Evolutionary conservation across 2,888 invertebrate species (phyloP).

Genomic region (Ommatoiulus sabulosus): DNA sequence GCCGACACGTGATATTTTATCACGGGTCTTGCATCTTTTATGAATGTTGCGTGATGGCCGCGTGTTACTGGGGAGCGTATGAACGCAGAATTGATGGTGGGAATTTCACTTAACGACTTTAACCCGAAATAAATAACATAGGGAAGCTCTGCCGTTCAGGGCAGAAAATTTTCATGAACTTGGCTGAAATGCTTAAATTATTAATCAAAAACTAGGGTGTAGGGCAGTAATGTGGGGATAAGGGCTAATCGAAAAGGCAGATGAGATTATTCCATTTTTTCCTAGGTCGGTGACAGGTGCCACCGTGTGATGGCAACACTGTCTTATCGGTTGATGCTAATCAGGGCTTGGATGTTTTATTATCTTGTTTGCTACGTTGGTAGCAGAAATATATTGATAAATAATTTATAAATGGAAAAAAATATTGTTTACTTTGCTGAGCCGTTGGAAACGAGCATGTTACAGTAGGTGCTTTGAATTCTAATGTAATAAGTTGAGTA

Average conservation of each 20-base stretch:
- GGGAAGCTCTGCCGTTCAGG: neutral
- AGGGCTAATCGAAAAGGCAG: neutral
- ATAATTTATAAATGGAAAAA: no score
- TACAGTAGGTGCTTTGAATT: no score
- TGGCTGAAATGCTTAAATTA: neutral
- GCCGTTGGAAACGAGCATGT: no score
- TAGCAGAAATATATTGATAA: no score
- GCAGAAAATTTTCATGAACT: neutral
- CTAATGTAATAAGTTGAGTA: no score
- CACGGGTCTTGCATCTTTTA: neutral
- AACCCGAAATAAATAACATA: neutral
- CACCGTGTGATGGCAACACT: neutral
- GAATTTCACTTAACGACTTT: slow-evolving; percentile 10
- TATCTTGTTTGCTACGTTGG: neutral
- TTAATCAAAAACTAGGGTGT: neutral
- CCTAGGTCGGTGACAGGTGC: neutral
- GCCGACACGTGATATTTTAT: neutral
- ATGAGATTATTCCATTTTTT: neutral
- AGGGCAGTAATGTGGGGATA: neutral
- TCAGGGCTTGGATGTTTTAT: neutral
- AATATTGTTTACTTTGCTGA: no score
- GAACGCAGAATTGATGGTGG: neutral
- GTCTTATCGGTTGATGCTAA: neutral
- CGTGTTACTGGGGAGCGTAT: neutral
- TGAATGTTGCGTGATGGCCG: neutral